Evolutionary conservation across 2,888 invertebrate genomes (phyloP), one percentile per base, ranked within the genome.

Genomic region (Mythimna loreyi): DNA sequence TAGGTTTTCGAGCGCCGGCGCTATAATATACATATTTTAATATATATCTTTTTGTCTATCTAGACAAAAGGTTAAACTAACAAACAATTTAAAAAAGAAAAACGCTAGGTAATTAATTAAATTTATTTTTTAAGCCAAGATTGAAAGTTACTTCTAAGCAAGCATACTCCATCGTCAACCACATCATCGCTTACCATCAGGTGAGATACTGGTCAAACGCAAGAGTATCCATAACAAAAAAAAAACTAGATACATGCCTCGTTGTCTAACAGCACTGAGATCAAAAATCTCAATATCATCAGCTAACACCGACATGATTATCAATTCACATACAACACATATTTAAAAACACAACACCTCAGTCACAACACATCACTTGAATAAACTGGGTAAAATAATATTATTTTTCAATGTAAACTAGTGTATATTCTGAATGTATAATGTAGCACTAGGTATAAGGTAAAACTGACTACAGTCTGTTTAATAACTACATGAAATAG

Each of bases 201-300:
- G 33, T 33, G 8, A 33, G 33, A 33, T 33, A 8, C 9, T 33
- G 33, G 33, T 33, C 9, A 33, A 33, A 33, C 8, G 33, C 9
- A 9, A 8, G 9, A 8, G 9, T 33, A 33, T 8, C 30, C 7
- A 36, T 13, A 36, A 36, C 11, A 36, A 36, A 36, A 36, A 36
- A 13, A 36, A 33, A 33, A 9, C 8, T 4, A 19, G 30, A 4
- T 33, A 5, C 16, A 19, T 40, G 76, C 76, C 69, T 57, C 72
- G n/a, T 58, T 47, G 40, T 33, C 76, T 83, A 56, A 81, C 81
- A 43, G 70, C 60, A 36, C n/a, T 23, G 5, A 83, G 64, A 8
- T 78, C 75, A 53, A 83, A n/a, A 9, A 81, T 56, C 47, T 81
- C 83, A 11, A 63, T 67, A 67, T 71, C 69, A 47, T 75, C 66